phyloP scores from a whole-genome alignment of 2,113 vertebrate genomes.

The Ardeotis arabs region DNA sequence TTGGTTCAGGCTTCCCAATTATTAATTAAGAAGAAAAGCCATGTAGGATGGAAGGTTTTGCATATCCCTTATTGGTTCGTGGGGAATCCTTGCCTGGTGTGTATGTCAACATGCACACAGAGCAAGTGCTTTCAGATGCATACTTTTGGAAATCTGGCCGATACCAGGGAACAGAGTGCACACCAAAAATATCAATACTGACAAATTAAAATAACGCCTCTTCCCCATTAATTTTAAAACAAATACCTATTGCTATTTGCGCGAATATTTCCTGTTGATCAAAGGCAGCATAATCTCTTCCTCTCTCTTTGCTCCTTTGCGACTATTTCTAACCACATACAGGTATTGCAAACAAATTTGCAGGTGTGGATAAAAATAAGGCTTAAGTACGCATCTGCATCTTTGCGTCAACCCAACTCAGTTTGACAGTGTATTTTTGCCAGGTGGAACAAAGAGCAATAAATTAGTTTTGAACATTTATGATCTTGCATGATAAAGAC shows the following conservation, averaged over 20 bases:
- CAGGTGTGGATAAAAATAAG: conserved; percentile 24
- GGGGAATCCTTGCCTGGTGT: neutral
- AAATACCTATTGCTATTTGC: neutral
- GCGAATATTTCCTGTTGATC: neutral
- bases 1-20: neutral
- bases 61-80: neutral
- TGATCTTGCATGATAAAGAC: conserved; percentile 70
- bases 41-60: neutral
- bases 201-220: neutral
- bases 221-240: neutral
- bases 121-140: neutral
- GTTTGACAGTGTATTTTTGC: conserved; percentile 62
- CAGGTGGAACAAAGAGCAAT: conserved; percentile 71
- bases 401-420: conserved; percentile 44
- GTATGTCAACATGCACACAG: neutral
- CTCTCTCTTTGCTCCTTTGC: neutral
- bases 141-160: neutral
- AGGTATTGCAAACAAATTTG: conserved; percentile 19
- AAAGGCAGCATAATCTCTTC: neutral
- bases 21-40: neutral
- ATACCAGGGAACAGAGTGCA: neutral
- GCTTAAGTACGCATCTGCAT: conserved; percentile 25
- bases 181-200: neutral
- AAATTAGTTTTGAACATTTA: conserved; percentile 75
- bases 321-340: neutral